Evolutionary conservation across 2,797 vertebrate species (phyloP), one percentile per base, ranked within the genome.

Genomic region (Cyclopterus lumpus): DNA sequence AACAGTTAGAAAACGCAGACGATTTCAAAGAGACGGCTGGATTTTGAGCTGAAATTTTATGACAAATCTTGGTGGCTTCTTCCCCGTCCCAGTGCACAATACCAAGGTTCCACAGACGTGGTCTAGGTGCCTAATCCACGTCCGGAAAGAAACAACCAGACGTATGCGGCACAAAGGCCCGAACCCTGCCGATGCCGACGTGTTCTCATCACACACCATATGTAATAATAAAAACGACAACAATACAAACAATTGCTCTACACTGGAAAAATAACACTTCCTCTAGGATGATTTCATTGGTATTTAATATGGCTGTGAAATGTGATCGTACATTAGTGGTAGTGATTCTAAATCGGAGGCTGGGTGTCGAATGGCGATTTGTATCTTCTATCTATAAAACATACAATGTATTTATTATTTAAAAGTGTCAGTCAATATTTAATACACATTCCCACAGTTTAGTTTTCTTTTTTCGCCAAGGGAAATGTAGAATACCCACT

Each of bases 261-360:
- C 83, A 90, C 89, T 91, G 89, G 79, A 79, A 60, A 20, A 55
- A 60, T 51, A 4, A 20, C 38, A 14, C 12, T 14, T 76, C 48
- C 12, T 78, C 62, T 87, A 62, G 75, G 58, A 71, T 89, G 20
- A 84, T 79, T 73, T 81, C 59, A 86, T 82, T 84, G 64, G 75
- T 86, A 77, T 83, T 88, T 80, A 81, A 71, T 84, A 76, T 88
- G 82, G 63, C 79, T 89, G 91, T 93, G 77, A 86, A 90, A 82
- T 83, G 88, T 91, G 74, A 89, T 79, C 68, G 81, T 91, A 87
- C 79, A 79, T 73, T 89, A 90, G 84, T 77, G 57, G 75, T 89
- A 70, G 80, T 89, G 73, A 81, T 34, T 80, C 67, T 82, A 69
- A 81, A 80, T 73, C 58, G 57, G 32, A 44, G 67, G 57, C 63